These are phyloP conservation scores for Lagria hirta DNA, from an alignment of 2,888 invertebrate genomes.

Conservation along the genomic window DNA sequence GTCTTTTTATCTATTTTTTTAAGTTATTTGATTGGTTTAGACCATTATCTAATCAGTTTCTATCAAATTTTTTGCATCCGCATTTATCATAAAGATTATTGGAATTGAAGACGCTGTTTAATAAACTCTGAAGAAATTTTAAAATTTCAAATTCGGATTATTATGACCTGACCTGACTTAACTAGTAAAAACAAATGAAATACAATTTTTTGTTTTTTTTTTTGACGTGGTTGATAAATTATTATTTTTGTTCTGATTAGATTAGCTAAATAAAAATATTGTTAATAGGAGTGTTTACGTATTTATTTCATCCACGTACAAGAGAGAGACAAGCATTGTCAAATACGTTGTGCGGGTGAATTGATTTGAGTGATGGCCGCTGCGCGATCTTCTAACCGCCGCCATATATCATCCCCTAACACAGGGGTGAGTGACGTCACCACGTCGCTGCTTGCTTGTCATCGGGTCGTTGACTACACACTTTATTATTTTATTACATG, in stretches of 20 bases:
- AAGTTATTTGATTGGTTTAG: too few relatives aligned
- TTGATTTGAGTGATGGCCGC: conserved; percentile 61
- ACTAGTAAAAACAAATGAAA: too few relatives aligned
- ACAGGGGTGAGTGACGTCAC: conserved; percentile 51
- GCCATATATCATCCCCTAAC: conserved; percentile 62
- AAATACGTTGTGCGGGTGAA: conserved; percentile 44
- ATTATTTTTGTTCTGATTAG: too few relatives aligned
- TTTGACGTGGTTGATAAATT: not conserved
- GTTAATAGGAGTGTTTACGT: conserved; percentile 10
- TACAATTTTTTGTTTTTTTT: not conserved
- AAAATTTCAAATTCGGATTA: not conserved
- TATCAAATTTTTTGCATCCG: too few relatives aligned
- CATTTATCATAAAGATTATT: too few relatives aligned
- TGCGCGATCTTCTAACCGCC: conserved; percentile 60
- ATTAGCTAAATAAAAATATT: too few relatives aligned
- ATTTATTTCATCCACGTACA: conserved; percentile 25
- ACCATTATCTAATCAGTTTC: too few relatives aligned
- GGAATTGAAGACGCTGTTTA: too few relatives aligned
- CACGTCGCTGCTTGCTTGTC: conserved; percentile 42
- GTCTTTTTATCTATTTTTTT: too few relatives aligned
- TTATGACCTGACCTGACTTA: not conserved
- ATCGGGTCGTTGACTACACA: conserved; percentile 43
- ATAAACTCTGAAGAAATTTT: too few relatives aligned
- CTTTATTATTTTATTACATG: conserved; percentile 46
- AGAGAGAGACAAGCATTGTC: conserved; percentile 34